Conservation (phyloP, 2,797 vertebrate genomes). For the Heliangelus exortis region DNA sequence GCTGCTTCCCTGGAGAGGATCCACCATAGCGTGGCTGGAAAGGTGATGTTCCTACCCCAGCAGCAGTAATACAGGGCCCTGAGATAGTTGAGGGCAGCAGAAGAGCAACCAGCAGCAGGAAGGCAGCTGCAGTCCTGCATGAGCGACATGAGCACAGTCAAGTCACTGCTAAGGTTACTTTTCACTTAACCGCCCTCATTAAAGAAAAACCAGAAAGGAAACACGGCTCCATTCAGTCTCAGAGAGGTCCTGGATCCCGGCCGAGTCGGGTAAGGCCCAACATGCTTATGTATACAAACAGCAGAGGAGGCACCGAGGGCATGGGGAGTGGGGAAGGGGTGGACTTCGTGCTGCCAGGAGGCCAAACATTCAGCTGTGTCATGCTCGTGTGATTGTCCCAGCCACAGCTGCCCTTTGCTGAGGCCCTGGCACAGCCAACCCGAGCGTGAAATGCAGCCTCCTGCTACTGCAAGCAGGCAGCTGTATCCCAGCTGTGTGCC, state of each 20-base stretch:
- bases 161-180: not conserved
- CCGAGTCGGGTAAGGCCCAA: not conserved
- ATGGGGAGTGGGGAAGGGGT: accelerated
- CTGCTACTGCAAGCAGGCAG: not conserved
- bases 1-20: not conserved
- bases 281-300: not conserved
- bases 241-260: not conserved
- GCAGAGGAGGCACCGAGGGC: not conserved
- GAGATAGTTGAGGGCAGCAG: not conserved
- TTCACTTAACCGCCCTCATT: not conserved
- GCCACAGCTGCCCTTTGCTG: not conserved
- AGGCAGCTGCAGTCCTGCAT: not conserved
- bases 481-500: not conserved
- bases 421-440: not conserved
- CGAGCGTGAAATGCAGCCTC: not conserved
- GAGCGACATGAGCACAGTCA: accelerated
- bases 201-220: slow-evolving; percentile 23
- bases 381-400: not conserved
- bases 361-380: accelerated
- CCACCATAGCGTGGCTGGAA: accelerated
- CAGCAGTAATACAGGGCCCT: not conserved
- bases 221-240: not conserved
- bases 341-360: accelerated
- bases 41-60: not conserved
- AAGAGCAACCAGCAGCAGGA: not conserved